These are phyloP conservation scores for Mesodorylaimus sp. DNA, from an alignment of 2,888 invertebrate species.

Conservation along the genomic window DNA sequence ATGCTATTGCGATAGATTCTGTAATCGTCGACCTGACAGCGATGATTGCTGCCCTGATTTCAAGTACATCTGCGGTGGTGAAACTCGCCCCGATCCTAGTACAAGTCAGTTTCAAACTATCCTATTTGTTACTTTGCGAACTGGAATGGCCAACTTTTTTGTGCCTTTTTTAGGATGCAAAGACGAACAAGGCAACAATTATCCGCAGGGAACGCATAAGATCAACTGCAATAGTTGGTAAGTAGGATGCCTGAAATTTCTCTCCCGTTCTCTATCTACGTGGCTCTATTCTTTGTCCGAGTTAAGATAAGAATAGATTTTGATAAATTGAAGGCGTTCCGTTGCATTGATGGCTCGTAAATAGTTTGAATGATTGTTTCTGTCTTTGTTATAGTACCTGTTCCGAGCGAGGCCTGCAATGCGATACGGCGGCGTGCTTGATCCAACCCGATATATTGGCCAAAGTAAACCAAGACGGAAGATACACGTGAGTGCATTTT, in stretches of 20 bases:
- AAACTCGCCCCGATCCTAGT: slow-evolving; percentile 8
- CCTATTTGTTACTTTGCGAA: no score
- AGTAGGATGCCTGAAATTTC: no score
- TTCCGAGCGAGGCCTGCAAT: slow-evolving; percentile 31
- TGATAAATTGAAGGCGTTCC: no score
- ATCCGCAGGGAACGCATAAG: not conserved
- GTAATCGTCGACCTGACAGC: slow-evolving; percentile 46
- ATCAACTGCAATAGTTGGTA: no score
- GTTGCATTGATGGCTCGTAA: no score
- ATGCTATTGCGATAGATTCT: slow-evolving; percentile 88
- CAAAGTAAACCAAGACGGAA: slow-evolving; percentile 43
- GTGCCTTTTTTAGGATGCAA: slow-evolving; percentile 20
- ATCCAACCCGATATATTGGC: slow-evolving; percentile 50
- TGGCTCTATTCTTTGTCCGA: no score
- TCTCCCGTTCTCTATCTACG: no score
- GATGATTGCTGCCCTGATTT: slow-evolving; percentile 89
- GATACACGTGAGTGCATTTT: slow-evolving; percentile 28
- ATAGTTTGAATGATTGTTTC: no score
- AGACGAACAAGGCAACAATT: not conserved
- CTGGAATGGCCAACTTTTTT: no score
- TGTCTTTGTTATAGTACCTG: slow-evolving; percentile 33
- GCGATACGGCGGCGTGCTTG: slow-evolving; percentile 60
- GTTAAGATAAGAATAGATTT: no score
- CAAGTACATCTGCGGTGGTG: slow-evolving; percentile 49
- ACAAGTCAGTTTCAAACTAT: no score